Evolutionary conservation across 2,797 vertebrate species (phyloP).

Genomic region (Oreonectes daqikongensis): DNA sequence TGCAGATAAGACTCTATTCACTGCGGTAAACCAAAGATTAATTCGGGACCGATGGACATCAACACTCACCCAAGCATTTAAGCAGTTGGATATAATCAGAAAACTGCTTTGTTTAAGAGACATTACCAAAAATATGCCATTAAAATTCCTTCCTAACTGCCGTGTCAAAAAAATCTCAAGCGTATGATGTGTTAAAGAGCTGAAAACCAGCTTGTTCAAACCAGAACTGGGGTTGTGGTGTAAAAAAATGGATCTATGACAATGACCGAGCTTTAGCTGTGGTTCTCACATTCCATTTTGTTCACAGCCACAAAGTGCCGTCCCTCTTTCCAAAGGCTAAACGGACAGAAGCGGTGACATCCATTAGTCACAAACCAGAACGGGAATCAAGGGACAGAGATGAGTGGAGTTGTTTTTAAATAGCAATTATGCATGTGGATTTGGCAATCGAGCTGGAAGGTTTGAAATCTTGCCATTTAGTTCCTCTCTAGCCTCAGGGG

Average conservation of each 20-base stretch:
- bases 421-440: slow-evolving; percentile 12
- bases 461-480: slow-evolving; percentile 33
- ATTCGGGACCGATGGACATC: slow-evolving; percentile 14
- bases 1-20: slow-evolving; percentile 20
- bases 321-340: not conserved
- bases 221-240: slow-evolving; percentile 60
- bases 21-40: slow-evolving; percentile 32
- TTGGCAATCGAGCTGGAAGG: slow-evolving; percentile 32
- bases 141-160: slow-evolving; percentile 60
- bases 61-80: slow-evolving; percentile 6
- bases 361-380: slow-evolving; percentile 6
- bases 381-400: not conserved
- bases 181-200: slow-evolving; percentile 67
- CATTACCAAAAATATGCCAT: slow-evolving; percentile 56
- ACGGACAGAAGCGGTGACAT: not conserved
- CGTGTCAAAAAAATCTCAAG: slow-evolving; percentile 37
- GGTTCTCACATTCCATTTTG: not conserved
- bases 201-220: slow-evolving; percentile 68
- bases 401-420: not conserved
- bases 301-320: slow-evolving; percentile 13
- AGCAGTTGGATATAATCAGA: slow-evolving; percentile 28
- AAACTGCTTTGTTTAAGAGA: slow-evolving; percentile 35
- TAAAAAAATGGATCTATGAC: slow-evolving; percentile 59
- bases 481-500: not conserved
- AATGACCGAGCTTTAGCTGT: slow-evolving; percentile 8